Base-by-base conservation (phyloP, 2,797 vertebrate genomes). In the Tokudaia tokunoshimensis region DNA sequence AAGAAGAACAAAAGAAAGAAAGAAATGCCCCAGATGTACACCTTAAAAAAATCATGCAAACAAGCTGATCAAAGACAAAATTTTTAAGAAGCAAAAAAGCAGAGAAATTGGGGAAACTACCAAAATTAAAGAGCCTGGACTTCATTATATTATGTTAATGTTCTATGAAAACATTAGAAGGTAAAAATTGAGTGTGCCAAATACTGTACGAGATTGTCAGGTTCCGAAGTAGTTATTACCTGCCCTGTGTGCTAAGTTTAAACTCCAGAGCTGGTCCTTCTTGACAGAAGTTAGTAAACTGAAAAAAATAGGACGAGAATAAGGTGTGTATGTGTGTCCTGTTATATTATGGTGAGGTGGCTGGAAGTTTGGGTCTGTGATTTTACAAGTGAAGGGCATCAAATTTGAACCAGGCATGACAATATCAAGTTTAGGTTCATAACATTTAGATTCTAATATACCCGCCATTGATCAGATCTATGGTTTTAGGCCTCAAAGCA, bases 81-180 rank as follows among this genome's bases (percentile, higher is more conserved):
- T 50, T 61, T 59, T 63, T 52, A 85, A 84, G 65, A 65, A 41
- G 2, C 20, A 37, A 67, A 80, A 76, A 37, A 52, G 57, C 50
- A 78, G 59, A 91, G 47, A 89, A 89, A 79, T 92, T n/a, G 83
- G 67, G 31, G 78, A 93, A 89, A 85, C 22, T 31, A 67, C 47
- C 19, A 34, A 65, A 95, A 22, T 31, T 89, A 41, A 93, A 67
- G 63, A 29, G 10, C 44, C 74, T 91, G 44, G 29, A 50, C 95
- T 29, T 87, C 47, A 67, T n/a, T 96, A 13, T 65, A 52, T 75
- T 84, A n/a, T 6, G 47, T 81, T 80, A 80, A 86, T 79, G 65
- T 80, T 85, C 44, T 47, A 82, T 94, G 67, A 85, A 93, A 95
- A 65, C 29, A 78, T 76, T 88, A 75, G 80, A 88, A 85, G 85